Conservation (phyloP, 2,797 vertebrate species). For the Takifugu rubripes region DNA sequence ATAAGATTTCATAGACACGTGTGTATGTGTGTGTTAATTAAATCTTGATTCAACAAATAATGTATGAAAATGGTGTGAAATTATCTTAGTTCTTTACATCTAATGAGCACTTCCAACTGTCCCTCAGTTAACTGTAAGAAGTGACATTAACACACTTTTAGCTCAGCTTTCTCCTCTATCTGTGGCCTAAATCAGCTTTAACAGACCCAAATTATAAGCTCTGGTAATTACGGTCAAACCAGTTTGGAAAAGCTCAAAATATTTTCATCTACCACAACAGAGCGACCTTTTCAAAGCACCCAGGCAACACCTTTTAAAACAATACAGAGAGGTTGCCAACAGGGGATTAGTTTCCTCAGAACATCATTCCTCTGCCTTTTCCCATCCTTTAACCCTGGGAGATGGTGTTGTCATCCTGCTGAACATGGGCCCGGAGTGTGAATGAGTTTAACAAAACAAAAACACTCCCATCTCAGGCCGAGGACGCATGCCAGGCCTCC, state of each 20-base stretch:
- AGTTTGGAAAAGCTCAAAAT: neutral
- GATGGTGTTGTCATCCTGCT: conserved; percentile 70
- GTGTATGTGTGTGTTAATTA: no score
- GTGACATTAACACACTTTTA: no score
- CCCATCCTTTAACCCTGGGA: conserved; percentile 59
- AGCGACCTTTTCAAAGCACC: conserved; percentile 62
- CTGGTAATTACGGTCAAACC: no score
- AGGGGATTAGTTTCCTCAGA: conserved; percentile 59
- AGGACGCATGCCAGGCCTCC: conserved; percentile 45
- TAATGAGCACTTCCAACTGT: no score
- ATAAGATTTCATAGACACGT: no score
- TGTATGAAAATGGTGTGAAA: no score
- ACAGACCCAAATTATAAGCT: no score
- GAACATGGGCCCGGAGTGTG: conserved; percentile 62
- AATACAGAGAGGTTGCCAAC: conserved; percentile 52
- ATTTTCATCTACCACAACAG: conserved; percentile 34
- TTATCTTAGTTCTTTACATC: no score
- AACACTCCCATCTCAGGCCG: conserved; percentile 54
- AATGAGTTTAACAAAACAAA: conserved; percentile 72
- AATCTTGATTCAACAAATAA: no score
- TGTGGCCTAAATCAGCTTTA: no score
- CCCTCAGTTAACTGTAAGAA: no score
- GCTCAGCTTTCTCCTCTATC: no score
- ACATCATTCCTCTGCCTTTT: conserved; percentile 47
- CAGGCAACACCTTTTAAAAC: conserved; percentile 68